These are phyloP conservation scores for Epinephelus malabaricus DNA, from an alignment of 2,797 vertebrate genomes.

Conservation along the genomic window DNA sequence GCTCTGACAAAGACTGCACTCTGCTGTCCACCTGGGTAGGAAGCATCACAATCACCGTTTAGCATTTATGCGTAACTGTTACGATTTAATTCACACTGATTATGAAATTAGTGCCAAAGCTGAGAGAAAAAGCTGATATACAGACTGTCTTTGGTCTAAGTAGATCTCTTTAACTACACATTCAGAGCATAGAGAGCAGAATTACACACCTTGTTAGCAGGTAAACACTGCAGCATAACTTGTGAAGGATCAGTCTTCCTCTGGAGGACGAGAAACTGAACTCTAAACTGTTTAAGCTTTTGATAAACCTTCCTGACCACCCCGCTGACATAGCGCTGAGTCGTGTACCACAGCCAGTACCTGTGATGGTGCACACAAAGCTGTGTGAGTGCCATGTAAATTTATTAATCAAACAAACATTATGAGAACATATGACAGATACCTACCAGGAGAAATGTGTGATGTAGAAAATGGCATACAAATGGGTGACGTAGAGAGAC, in stretches of 20 bases:
- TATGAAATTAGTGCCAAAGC: not conserved
- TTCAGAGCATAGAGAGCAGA: not conserved
- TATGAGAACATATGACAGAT: not conserved
- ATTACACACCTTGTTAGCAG: constrained; percentile 89
- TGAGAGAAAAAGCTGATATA: not conserved
- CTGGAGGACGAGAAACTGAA: constrained; percentile 95
- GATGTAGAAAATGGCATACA: constrained; percentile 94
- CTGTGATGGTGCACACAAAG: constrained; percentile 73
- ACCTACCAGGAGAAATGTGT: constrained; percentile 97
- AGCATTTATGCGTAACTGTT: not conserved
- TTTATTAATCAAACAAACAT: not conserved
- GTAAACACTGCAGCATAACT: constrained; percentile 95
- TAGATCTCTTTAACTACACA: not conserved
- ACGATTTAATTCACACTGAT: too few species aligned
- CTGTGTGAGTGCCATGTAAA: not conserved
- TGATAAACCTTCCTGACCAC: constrained; percentile 93
- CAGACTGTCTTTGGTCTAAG: not conserved
- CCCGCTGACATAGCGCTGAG: constrained; percentile 90
- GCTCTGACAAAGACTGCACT: constrained; percentile 77
- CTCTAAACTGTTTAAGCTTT: constrained; percentile 92
- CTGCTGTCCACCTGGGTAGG: constrained; percentile 79
- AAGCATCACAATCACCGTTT: constrained; percentile 29
- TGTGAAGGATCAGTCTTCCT: constrained; percentile 92
- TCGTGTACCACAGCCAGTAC: constrained; percentile 99
- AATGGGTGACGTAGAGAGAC: constrained; percentile 90